Base-by-base conservation (phyloP, 2,888 invertebrate species). In the Ethmia dodecea region DNA sequence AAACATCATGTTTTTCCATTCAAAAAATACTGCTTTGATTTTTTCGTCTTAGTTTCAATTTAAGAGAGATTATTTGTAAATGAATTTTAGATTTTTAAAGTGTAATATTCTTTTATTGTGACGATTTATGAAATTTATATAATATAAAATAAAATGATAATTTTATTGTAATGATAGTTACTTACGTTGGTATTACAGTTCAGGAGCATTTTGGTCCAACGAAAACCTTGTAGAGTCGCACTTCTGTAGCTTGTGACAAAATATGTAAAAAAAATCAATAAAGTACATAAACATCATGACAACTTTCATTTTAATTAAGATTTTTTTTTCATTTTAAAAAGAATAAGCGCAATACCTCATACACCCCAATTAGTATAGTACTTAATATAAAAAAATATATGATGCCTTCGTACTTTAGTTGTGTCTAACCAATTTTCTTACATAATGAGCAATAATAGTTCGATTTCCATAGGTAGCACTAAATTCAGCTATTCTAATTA, bases 61-160 rank as follows among this genome's bases (percentile, higher is more conserved):
- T 62, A 78, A 80, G 81, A 76, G 70, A 79, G 76, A 78, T 83
- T 79, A 83, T 79, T 78, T 84, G 81, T 83, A 81, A 74, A 84
- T 83, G 78, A 80, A 68, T 77, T 40, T 79, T 79, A 80, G 78
- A 71, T 73, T 79, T 70, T 64, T 62, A 60, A 70, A 73, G 55
- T 68, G 62, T 74, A 73, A 73, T 75, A 71, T 77, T 68, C 61
- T 69, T 74, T 73, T 76, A 76, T 71, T 70, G 67, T 77, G 75
- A 67, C 74, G 57, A 69, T 69, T 69, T 72, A 75, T 72, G 63
- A 70, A 67, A 65, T 63, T 58, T 56, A 60, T 56, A 31, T 54
- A 52, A 62, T 66, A 27, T 71, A 67, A 69, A n/a, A n/a, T n/a
- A n/a, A 33, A 76, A 68, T 56, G 48, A 60, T 68, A 62, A 63